These are phyloP conservation scores for Lithobates pipiens DNA, from an alignment of 2,797 vertebrate species.

Conservation along the genomic window DNA sequence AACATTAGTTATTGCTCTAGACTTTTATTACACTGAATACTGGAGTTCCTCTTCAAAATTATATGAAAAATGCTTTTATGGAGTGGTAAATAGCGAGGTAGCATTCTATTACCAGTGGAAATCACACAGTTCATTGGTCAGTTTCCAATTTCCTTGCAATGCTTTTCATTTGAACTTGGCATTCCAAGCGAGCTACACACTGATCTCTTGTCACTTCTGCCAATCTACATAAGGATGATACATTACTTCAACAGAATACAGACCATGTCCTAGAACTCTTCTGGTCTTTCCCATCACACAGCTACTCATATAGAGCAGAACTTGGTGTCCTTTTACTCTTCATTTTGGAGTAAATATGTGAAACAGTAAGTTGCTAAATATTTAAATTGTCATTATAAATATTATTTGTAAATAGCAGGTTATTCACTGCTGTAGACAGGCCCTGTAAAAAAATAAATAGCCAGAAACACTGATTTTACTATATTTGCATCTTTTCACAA, in stretches of 20 bases:
- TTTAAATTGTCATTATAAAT: background rate
- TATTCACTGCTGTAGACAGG: background rate
- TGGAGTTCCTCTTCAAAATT: too few species aligned
- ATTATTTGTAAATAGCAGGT: background rate
- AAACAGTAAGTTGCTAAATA: too few species aligned
- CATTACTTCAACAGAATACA: conserved; percentile 19
- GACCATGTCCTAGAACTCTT: conserved; percentile 27
- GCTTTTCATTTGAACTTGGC: conserved; percentile 18
- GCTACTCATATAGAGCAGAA: background rate
- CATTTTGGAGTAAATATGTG: background rate
- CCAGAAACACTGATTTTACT: too few species aligned
- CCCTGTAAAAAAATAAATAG: background rate
- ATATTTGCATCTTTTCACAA: too few species aligned
- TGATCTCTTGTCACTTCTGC: conserved; percentile 39
- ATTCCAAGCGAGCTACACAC: conserved; percentile 28
- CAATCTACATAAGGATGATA: conserved; percentile 50
- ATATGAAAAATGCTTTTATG: too few species aligned
- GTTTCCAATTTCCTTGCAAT: conserved; percentile 5
- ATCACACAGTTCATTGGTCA: conserved; percentile 20
- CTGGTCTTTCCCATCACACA: conserved; percentile 17
- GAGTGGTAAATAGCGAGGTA: background rate
- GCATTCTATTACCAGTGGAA: background rate
- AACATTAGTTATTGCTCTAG: too few species aligned
- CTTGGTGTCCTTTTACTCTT: background rate
- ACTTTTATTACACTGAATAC: too few species aligned